These are phyloP conservation scores for Glaucidium brasilianum DNA, from an alignment of 2,113 vertebrate genomes.

Conservation along the genomic window DNA sequence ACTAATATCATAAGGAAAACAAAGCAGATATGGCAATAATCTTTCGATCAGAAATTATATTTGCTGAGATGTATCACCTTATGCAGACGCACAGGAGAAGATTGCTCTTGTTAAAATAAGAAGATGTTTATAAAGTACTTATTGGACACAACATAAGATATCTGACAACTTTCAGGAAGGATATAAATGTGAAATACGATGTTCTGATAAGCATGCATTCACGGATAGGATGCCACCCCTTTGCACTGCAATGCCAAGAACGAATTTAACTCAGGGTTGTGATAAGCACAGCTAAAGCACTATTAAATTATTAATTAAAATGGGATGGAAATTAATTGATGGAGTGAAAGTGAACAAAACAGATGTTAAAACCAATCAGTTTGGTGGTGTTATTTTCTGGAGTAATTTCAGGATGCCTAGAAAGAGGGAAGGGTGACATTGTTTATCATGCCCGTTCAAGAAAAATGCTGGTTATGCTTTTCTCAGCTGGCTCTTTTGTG, in stretches of 20 bases:
- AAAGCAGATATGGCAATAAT: slow-evolving; percentile 7
- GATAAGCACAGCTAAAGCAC: neutral
- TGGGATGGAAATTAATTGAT: neutral
- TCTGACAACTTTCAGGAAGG: neutral
- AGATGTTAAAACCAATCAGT: neutral
- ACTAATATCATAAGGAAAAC: neutral
- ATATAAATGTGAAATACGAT: neutral
- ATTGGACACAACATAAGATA: neutral
- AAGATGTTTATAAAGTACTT: neutral
- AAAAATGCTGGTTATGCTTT: neutral
- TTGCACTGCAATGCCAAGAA: neutral
- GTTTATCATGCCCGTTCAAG: neutral
- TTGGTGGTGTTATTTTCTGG: neutral
- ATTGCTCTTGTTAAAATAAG: neutral
- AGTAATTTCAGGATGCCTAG: neutral
- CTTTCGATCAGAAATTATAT: slow-evolving; percentile 9
- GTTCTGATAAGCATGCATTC: neutral
- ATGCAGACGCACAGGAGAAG: neutral
- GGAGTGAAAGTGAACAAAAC: neutral
- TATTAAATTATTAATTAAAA: neutral
- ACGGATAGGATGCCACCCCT: neutral
- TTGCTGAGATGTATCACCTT: neutral
- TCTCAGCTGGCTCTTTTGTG: neutral
- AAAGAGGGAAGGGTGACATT: neutral
- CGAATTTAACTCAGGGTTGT: neutral